These are phyloP conservation scores for Mesorhabditis spiculigera DNA, from an alignment of 2,888 invertebrate genomes.

Conservation along the genomic window DNA sequence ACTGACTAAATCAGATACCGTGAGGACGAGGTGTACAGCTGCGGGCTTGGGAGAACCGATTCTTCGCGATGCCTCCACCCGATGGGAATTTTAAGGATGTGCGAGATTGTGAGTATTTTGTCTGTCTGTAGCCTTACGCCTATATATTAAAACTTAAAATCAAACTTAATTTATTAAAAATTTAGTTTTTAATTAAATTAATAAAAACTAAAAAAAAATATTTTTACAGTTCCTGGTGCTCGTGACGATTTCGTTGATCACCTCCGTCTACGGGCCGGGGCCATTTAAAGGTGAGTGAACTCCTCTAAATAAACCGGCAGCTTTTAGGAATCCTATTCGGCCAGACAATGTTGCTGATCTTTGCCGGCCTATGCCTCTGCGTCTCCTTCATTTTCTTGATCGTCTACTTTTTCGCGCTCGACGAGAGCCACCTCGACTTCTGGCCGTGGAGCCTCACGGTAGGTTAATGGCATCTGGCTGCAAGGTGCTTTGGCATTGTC, in stretches of 20 bases:
- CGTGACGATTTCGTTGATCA: constrained; percentile 47
- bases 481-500: too few relatives aligned
- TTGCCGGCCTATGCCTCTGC: constrained; percentile 47
- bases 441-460: constrained; percentile 52
- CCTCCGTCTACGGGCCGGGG: constrained; percentile 54
- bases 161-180: neutral
- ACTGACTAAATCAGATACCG: constrained; percentile 35
- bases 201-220: too few relatives aligned
- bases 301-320: too few relatives aligned
- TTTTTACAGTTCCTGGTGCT: constrained; percentile 37
- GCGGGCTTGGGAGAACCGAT: constrained; percentile 46
- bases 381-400: constrained; percentile 54
- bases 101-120: constrained; percentile 45
- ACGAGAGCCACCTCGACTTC: constrained; percentile 48
- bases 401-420: constrained; percentile 52
- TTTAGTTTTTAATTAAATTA: too few relatives aligned
- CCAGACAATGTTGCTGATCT: constrained; percentile 50
- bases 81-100: constrained; percentile 44
- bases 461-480: neutral
- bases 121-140: neutral
- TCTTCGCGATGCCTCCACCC: constrained; percentile 47
- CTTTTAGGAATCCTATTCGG: constrained; percentile 50
- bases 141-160: neutral
- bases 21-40: constrained; percentile 40
- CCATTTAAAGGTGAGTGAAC: constrained; percentile 46